Percentiles rank a stretch among this genome's conserved stretches.
phyloP scores from a whole-genome alignment of 2,888 invertebrate genomes.

The Epicampocera succincta region DNA sequence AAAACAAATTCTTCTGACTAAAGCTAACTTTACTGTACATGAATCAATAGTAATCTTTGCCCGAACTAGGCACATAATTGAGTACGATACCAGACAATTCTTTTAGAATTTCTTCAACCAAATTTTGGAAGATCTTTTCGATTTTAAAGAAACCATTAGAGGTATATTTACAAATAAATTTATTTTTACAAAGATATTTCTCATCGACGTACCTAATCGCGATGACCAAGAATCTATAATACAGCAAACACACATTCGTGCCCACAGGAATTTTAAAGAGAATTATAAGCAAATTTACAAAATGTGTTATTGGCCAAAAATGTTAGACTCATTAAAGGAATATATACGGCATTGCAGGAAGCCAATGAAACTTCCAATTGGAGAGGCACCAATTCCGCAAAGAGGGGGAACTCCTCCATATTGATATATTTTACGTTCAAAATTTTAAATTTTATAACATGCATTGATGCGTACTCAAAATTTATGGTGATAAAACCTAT shows the following conservation, averaged over 20 bases:
- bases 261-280: slow-evolving; percentile 48
- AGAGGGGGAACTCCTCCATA: slow-evolving; percentile 31
- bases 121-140: slow-evolving; percentile 42
- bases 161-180: slow-evolving; percentile 29
- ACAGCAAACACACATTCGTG: slow-evolving; percentile 26
- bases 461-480: slow-evolving; percentile 34
- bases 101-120: slow-evolving; percentile 54
- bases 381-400: slow-evolving; percentile 30
- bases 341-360: slow-evolving; percentile 22
- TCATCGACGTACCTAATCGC: slow-evolving; percentile 5
- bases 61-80: slow-evolving; percentile 34
- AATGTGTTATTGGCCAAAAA: slow-evolving; percentile 35
- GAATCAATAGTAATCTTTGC: not conserved
- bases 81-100: slow-evolving; percentile 51
- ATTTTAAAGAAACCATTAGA: slow-evolving; percentile 41
- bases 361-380: slow-evolving; percentile 27
- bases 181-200: slow-evolving; percentile 16
- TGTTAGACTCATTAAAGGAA: slow-evolving; percentile 22
- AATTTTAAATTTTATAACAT: slow-evolving; percentile 31
- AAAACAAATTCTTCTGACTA: slow-evolving; percentile 30
- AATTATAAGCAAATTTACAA: slow-evolving; percentile 41
- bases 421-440: slow-evolving; percentile 39
- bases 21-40: slow-evolving; percentile 1
- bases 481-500: slow-evolving; percentile 10
- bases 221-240: slow-evolving; percentile 47